Base-by-base conservation (phyloP, 2,888 invertebrate species). In the Hirtodrosophila alboralis region DNA sequence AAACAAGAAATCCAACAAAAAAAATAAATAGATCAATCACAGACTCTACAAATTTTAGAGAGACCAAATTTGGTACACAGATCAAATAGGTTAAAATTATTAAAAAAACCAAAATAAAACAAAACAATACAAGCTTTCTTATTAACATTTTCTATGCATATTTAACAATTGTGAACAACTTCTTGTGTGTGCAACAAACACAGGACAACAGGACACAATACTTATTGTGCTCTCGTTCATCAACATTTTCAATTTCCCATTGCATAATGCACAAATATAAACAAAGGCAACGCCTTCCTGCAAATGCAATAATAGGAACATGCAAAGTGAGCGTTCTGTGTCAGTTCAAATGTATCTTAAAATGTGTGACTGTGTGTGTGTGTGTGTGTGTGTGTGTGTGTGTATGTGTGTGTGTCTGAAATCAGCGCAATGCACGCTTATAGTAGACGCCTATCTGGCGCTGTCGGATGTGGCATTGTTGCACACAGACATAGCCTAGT, bases 391-490 rank as follows among this genome's bases (percentile, higher is more conserved):
- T 12, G 27, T 23, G 9, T 23, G 13, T 44, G 18, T 43, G 9
- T 34, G 31, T 26, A 10, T 41, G 10, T 16, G 41, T 38, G 23
- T 31, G 30, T 41, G 43, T 30, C 31, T 44, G 23, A 60, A 69
- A 69, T 69, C 69, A 71, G 65, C 54, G 56, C 69, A 68, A 33
- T 54, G 72, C 47, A 48, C 53, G 51, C 53, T 51, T 40, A 47
- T 53, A 45, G 43, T 53, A 45, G 43, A 28, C 44, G 44, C 31
- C 63, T 59, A 63, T 68, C 52, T 36, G 36, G 5, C 16, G 37
- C 48, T 57, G 69, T 54, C 69, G 76, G 69, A 72, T 72, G 73
- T 45, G 45, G 41, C 76, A 75, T 72, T 81, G 68, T 75, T 54
- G 33, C 62, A 45, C 6, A 36, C 41, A 36, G 48, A 31, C 60